Conservation (phyloP, 2,888 invertebrate species). For the Augiades crinisus region DNA sequence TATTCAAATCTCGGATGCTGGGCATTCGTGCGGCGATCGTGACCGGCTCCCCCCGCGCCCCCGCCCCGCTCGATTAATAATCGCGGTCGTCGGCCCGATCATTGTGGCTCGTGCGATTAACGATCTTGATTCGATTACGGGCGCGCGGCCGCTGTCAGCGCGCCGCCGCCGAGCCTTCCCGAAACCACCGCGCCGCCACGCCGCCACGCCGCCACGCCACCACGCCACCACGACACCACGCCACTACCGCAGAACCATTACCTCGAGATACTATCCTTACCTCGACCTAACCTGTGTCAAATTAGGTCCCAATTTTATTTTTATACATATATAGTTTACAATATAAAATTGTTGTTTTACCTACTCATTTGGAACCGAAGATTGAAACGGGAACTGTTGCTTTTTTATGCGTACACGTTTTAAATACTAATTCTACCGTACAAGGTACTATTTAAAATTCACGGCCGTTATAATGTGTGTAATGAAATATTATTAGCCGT, state of each 20-base stretch:
- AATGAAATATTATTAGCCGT: slow-evolving; percentile 12
- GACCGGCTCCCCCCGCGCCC: slow-evolving; percentile 44
- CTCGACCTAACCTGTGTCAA: too few species aligned
- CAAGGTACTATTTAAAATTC: neutral
- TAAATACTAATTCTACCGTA: neutral
- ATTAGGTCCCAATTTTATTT: too few species aligned
- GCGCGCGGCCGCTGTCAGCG: slow-evolving; percentile 34
- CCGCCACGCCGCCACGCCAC: neutral
- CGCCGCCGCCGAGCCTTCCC: too few species aligned
- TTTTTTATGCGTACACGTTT: too few species aligned
- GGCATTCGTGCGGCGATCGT: slow-evolving; percentile 63
- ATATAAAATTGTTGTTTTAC: too few species aligned
- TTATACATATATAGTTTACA: too few species aligned
- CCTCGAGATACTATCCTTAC: too few species aligned
- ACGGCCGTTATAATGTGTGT: neutral
- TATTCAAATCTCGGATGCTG: slow-evolving; percentile 75
- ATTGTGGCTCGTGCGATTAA: slow-evolving; percentile 46
- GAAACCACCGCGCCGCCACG: slow-evolving; percentile 4
- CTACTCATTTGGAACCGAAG: too few species aligned
- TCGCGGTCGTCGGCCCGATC: slow-evolving; percentile 34
- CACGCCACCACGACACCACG: neutral
- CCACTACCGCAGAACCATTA: neutral
- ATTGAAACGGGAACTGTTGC: too few species aligned
- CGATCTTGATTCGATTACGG: slow-evolving; percentile 57
- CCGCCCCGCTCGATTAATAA: slow-evolving; percentile 45